Evolutionary conservation across 2,797 vertebrate species (phyloP).

Genomic region (Salmo trutta): DNA sequence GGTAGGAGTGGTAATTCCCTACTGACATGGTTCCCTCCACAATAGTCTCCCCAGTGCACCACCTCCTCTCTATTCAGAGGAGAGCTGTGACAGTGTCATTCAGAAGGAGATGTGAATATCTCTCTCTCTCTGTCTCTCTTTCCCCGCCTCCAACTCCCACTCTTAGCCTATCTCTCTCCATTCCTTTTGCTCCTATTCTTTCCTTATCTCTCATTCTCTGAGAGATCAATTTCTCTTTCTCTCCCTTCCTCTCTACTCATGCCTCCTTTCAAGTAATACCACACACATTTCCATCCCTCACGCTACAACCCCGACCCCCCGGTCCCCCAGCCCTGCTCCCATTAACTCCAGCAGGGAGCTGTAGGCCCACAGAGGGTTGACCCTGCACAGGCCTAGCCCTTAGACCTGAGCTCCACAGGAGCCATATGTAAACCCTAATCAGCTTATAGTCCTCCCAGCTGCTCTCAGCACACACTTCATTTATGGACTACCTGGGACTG

Average conservation of each 20-base stretch:
- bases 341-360: neutral
- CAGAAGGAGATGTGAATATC: neutral
- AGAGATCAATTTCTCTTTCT: neutral
- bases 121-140: neutral
- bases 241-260: neutral
- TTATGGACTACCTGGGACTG: constrained; percentile 26
- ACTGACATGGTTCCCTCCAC: constrained; percentile 15
- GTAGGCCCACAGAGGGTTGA: constrained; percentile 12
- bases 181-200: neutral
- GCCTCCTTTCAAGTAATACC: neutral
- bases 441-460: constrained; percentile 59
- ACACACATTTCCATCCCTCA: neutral
- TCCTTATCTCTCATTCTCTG: neutral
- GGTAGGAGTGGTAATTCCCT: constrained; percentile 17
- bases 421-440: constrained; percentile 62
- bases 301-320: neutral
- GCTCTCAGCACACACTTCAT: constrained; percentile 33
- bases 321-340: constrained; percentile 2
- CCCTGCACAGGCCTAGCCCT: constrained; percentile 27
- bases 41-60: constrained; percentile 17
- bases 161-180: neutral
- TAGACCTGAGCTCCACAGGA: constrained; percentile 38
- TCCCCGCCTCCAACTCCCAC: neutral
- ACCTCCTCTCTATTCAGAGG: constrained; percentile 17
- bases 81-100: constrained; percentile 5